Conservation (phyloP, 2,113 vertebrate species). For the Microtus ochrogaster region DNA sequence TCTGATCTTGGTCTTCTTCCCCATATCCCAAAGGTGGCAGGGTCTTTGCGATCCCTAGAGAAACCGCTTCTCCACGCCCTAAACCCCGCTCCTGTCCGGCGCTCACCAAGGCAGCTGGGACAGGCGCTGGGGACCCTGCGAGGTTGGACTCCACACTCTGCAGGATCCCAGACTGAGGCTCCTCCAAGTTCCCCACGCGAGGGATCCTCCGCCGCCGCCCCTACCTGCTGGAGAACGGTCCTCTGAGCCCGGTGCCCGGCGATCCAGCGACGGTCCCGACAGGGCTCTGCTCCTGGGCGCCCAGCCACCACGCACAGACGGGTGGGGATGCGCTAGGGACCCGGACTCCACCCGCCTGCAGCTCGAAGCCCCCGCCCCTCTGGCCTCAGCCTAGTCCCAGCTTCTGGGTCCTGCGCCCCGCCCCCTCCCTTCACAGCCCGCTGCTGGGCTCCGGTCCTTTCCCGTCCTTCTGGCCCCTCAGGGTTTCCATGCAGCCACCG, state of each 20-base stretch:
- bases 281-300: not conserved
- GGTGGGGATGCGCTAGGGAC: slow-evolving; percentile 70
- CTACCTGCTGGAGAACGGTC: slow-evolving; percentile 56
- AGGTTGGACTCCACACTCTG: not conserved
- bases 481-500: not conserved
- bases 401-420: not conserved
- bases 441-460: not conserved
- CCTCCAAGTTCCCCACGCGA: not conserved
- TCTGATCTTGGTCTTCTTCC: not conserved
- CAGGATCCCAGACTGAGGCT: not conserved
- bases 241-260: not conserved
- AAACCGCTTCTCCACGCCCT: not conserved
- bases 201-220: not conserved
- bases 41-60: not conserved
- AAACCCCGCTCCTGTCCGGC: not conserved
- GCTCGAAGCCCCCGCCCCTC: slow-evolving; percentile 44
- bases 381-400: slow-evolving; percentile 33
- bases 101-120: not conserved
- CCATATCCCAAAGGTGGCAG: not conserved
- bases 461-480: not conserved
- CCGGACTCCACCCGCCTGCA: slow-evolving; percentile 83
- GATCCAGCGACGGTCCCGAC: not conserved
- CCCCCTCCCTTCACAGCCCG: slow-evolving; percentile 3
- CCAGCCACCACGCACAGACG: not conserved
- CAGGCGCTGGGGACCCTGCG: not conserved